Percentiles rank a stretch among this genome's conserved stretches.
These are phyloP conservation scores for Pollimyrus isidori DNA, from an alignment of 2,113 vertebrate species.

Conservation along the genomic window DNA sequence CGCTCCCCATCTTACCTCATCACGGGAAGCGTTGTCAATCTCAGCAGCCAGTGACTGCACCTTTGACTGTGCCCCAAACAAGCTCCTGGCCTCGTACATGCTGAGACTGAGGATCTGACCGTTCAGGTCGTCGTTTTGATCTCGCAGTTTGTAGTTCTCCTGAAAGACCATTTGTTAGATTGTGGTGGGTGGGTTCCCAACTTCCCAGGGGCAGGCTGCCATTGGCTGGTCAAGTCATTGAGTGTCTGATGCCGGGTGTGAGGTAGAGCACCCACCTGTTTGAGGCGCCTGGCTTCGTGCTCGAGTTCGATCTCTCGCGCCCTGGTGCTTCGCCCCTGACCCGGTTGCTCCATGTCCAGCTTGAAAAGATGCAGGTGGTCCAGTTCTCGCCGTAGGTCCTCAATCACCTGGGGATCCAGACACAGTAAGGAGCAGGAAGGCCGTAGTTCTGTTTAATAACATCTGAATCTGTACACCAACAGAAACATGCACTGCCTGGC, in stretches of 20 bases:
- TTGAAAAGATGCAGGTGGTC: conserved; percentile 91
- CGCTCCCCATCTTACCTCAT: conserved; percentile 68
- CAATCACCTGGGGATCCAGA: conserved; percentile 69
- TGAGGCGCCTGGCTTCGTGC: conserved; percentile 84
- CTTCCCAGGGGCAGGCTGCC: background rate
- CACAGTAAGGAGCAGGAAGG: background rate
- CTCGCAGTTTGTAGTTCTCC: conserved; percentile 90
- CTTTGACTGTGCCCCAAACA: conserved; percentile 87
- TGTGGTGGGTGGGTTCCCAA: background rate
- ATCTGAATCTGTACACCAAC: background rate
- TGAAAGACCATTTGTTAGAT: conserved; percentile 32
- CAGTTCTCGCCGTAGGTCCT: conserved; percentile 83
- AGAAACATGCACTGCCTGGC: background rate
- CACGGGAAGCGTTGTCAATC: conserved; percentile 90
- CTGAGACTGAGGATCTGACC: conserved; percentile 95
- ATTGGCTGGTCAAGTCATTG: background rate
- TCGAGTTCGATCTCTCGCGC: conserved; percentile 84
- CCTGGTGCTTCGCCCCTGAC: conserved; percentile 67
- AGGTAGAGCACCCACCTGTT: conserved; percentile 67
- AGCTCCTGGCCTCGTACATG: conserved; percentile 90
- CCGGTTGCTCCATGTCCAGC: conserved; percentile 80
- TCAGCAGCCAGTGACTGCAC: conserved; percentile 94
- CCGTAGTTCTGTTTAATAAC: background rate
- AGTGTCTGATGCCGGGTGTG: background rate
- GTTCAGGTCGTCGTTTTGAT: conserved; percentile 95